These are phyloP conservation scores for Rhadina sibilatrix DNA, from an alignment of 2,113 vertebrate species.

Conservation along the genomic window DNA sequence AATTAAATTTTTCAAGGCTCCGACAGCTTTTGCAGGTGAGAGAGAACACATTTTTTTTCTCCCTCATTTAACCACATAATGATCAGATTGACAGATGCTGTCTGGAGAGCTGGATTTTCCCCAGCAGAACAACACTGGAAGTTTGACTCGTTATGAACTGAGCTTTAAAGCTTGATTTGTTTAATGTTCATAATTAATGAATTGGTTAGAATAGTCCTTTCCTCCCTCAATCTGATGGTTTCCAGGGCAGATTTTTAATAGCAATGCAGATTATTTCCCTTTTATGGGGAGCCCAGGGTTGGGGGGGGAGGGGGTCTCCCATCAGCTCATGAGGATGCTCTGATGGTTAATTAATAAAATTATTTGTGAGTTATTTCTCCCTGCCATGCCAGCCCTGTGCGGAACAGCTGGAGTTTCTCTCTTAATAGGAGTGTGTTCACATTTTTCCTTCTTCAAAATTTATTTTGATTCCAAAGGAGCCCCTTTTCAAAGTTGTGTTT, in stretches of 20 bases:
- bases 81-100: slow-evolving; percentile 28
- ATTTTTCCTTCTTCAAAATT: slow-evolving; percentile 1
- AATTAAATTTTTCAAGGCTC: slow-evolving; percentile 31
- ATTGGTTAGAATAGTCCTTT: not conserved
- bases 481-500: not conserved
- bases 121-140: not conserved
- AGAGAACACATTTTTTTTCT: not conserved
- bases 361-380: not conserved
- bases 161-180: not conserved
- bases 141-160: not conserved
- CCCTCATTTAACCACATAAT: slow-evolving; percentile 22
- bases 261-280: not conserved
- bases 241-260: not conserved
- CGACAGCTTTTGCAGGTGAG: slow-evolving; percentile 7
- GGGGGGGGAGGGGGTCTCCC: not conserved
- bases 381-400: not conserved
- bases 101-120: slow-evolving; percentile 10
- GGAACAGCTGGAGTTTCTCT: not conserved
- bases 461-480: not conserved
- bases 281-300: not conserved
- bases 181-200: slow-evolving; percentile 14
- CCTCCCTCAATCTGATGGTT: not conserved
- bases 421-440: not conserved
- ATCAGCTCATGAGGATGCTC: not conserved
- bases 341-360: not conserved